Conservation (phyloP, 2,113 vertebrate species). For the Acanthochromis polyacanthus region DNA sequence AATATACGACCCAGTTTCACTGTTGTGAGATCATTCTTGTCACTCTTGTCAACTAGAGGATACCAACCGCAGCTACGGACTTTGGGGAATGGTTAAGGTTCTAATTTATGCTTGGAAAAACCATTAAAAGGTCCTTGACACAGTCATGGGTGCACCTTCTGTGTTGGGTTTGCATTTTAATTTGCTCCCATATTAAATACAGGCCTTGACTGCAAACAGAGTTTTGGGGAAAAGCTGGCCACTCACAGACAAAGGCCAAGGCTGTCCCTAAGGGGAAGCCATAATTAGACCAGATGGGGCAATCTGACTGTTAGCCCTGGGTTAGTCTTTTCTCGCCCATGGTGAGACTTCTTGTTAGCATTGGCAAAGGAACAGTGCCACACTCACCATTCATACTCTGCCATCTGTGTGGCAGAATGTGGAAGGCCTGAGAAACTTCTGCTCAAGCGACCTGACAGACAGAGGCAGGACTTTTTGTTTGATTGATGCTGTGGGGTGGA, state of each 20-base stretch:
- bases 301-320: conserved; percentile 60
- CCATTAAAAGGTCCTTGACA: conserved; percentile 60
- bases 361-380: conserved; percentile 54
- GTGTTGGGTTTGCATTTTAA: conserved; percentile 63
- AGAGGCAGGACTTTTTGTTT: conserved; percentile 18
- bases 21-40: conserved; percentile 65
- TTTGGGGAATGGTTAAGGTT: conserved; percentile 41
- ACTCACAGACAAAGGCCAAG: conserved; percentile 64
- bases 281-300: conserved; percentile 81
- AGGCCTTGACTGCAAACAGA: conserved; percentile 54
- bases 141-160: conserved; percentile 37
- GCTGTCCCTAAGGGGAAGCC: conserved; percentile 54
- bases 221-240: conserved; percentile 40
- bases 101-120: conserved; percentile 58
- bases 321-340: conserved; percentile 50
- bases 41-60: conserved; percentile 63
- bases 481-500: neutral
- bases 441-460: neutral
- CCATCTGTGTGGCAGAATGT: conserved; percentile 69
- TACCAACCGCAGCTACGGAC: conserved; percentile 41
- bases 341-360: conserved; percentile 59
- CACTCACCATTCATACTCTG: conserved; percentile 48
- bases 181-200: conserved; percentile 74
- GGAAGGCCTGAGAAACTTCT: conserved; percentile 37
- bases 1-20: conserved; percentile 71